Base-by-base conservation (phyloP, 2,888 invertebrate species). In the Heterodera filipjevi region DNA sequence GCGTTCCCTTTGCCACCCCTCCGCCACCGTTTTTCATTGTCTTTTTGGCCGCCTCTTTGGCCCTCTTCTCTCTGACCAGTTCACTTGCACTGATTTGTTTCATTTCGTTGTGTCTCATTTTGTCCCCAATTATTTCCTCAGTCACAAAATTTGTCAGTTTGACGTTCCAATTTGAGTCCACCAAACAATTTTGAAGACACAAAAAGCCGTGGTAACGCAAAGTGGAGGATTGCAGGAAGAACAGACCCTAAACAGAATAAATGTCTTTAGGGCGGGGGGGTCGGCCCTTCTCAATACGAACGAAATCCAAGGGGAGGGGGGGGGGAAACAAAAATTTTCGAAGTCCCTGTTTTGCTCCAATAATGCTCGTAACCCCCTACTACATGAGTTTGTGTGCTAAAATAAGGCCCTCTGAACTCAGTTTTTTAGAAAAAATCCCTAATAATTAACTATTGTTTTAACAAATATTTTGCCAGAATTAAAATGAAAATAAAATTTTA, bases 131-230 rank as follows among this genome's bases (percentile, higher is more conserved):
- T 12, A 87, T 84, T 66, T 85, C 80, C 49, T 87, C 87, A 0
- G 88, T 87, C 2, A 84, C 84, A 82, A 87, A 88, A 71, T 89
- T 88, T 12, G 88, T 87, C 33, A 89, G 79, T 73, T 87, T 88
- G 5, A 88, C 87, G 14, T 89, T 88, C 88, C 88, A 88, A 68
- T 87, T 89, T 1, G 86, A 86, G 79, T 88, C 88, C 44, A 88
- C 88, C 30, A 88, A 80, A 72, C 88, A 88, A 77, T 88, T 88
- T 80, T 89, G 87, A 5, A 87, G 82, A 73, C 88, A 89, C 12
- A 88, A 78, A 77, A 87, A 79, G 1, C 88, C 88, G 78, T 88
- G 88, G 68, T 83, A 84, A 22, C 82, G 39, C 22, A 88, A 79
- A 10, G 83, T 83, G 19, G 88, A 86, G 6, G 83, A 77, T 79